A percentile compares a stretch with the other conserved stretches of the same genome.
These are phyloP conservation scores for Lophotriccus pileatus DNA, from an alignment of 2,797 vertebrate genomes.

Conservation along the genomic window DNA sequence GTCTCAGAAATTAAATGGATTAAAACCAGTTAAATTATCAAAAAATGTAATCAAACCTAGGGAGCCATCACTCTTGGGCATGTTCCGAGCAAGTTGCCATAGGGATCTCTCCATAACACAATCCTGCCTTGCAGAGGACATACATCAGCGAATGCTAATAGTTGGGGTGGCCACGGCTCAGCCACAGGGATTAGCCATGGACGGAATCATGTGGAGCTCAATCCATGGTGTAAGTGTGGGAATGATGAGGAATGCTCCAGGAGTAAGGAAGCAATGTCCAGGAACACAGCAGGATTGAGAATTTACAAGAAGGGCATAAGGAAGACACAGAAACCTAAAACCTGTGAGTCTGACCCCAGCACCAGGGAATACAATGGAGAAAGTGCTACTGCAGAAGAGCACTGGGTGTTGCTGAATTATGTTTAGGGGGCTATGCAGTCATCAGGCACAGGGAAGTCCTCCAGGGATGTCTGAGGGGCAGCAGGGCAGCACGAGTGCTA, in stretches of 20 bases:
- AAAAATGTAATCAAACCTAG: slow-evolving; percentile 14
- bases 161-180: not conserved
- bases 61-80: not conserved
- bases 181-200: fast-evolving
- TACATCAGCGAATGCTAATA: fast-evolving
- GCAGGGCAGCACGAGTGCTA: fast-evolving
- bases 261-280: not conserved
- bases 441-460: not conserved
- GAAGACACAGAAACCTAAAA: not conserved
- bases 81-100: not conserved
- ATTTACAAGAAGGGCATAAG: not conserved
- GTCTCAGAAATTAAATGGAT: slow-evolving; percentile 21
- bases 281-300: not conserved
- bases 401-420: not conserved
- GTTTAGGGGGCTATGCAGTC: not conserved
- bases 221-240: fast-evolving
- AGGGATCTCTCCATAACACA: not conserved
- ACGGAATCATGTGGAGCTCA: fast-evolving
- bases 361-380: not conserved
- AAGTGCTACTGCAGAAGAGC: not conserved
- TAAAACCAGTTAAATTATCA: not conserved
- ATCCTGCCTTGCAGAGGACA: not conserved
- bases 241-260: not conserved
- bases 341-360: not conserved
- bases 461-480: not conserved